Evolutionary conservation across 2,888 invertebrate genomes (phyloP).

Genomic region (Rhagonycha lutea): DNA sequence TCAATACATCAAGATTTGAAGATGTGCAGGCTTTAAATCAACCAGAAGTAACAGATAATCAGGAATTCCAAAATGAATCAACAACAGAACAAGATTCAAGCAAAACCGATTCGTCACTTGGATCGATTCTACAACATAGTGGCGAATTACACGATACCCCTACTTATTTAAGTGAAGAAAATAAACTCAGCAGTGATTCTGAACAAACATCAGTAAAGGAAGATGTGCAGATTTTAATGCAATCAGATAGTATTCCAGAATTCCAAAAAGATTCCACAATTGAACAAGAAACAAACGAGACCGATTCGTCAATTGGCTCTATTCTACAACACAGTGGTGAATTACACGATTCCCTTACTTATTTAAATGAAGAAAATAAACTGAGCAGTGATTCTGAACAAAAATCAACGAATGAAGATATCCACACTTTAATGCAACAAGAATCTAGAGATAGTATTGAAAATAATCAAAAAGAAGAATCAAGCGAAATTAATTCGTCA

Average conservation of each 20-base stretch:
- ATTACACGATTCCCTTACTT: background rate
- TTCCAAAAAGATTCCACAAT: background rate
- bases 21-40: background rate
- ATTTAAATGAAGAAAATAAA: too few relatives aligned
- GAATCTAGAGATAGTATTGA: too few relatives aligned
- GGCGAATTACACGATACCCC: slow-evolving; percentile 3
- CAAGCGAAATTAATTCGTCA: background rate
- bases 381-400: too few relatives aligned
- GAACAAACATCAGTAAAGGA: too few relatives aligned
- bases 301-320: background rate
- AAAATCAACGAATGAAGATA: too few relatives aligned
- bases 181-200: background rate
- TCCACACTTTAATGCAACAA: too few relatives aligned
- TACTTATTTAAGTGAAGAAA: background rate
- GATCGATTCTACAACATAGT: slow-evolving; percentile 3
- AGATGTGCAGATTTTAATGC: too few relatives aligned
- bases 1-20: background rate
- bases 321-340: slow-evolving; percentile 4
- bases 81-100: slow-evolving; percentile 15
- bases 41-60: background rate
- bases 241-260: too few relatives aligned
- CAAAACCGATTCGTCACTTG: slow-evolving; percentile 20
- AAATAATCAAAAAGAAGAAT: slow-evolving; percentile 12
- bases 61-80: background rate
- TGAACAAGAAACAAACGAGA: slow-evolving; percentile 28